Base-by-base conservation (phyloP, 92 coral and sea anemone genomes). In the Galaxea fascicularis region DNA sequence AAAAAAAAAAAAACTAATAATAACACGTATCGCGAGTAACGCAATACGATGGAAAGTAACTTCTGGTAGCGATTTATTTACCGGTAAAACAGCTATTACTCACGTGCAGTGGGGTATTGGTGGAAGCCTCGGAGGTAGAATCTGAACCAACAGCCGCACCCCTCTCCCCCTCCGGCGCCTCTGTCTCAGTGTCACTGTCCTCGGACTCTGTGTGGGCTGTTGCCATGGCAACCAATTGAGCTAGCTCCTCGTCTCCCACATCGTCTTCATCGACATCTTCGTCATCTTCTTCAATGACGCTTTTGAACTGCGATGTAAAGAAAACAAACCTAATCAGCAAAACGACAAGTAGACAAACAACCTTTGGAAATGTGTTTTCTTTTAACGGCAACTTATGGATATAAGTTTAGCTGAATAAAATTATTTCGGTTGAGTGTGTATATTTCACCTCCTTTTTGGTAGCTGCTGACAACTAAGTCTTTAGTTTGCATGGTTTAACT, bases 181-280 rank as follows among this genome's bases (percentile, higher is more conserved):
- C 93, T 13, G 84, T 62, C 44, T 89, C 91, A 20, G 91, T 94
- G 35, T 92, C 98, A 2, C 91, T 84, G 15, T 96, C 98, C 57
- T 94, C 98, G 28, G 95, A 90, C 68, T 96, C 98, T 3, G 94
- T 90, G 63, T 82, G 75, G 18, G 93, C 98, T 10, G 91, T 87
- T 60, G 98, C 98, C 98, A 96, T 94, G 51, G 98, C 98, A 83
- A 96, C 98, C 66, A 96, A 89, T 45, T 94, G 89, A 22, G 98
- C 98, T 41, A 96, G 80, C 71, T 96, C 98, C 83, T 93, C 93
- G 82, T 95, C 92, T 24, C 90, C 93, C 28, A 96, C 90, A 84
- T 94, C 98, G 80, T 94, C 95, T 56, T 96, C 98, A 49, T 96
- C 98, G 73, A 92, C 86, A 69, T 90, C 96, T 69, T 96, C 98